Evolutionary conservation across 1,140 invertebrate species (phyloP).

Genomic region (Anastrepha ludens): DNA sequence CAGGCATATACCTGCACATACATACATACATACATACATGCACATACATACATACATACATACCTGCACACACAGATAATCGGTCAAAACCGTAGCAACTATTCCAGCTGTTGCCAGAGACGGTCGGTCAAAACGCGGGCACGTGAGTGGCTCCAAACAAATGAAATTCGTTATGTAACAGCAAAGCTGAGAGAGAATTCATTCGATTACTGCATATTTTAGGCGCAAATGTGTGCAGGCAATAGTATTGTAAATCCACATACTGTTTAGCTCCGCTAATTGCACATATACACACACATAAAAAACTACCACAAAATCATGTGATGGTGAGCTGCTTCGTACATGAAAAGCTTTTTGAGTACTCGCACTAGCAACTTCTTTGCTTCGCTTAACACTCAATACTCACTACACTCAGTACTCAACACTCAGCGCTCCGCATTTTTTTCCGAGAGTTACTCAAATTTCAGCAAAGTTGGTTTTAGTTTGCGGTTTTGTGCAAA

Average conservation of each 20-base stretch:
- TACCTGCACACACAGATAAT: conserved; percentile 23
- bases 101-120: background rate
- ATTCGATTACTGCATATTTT: too few species aligned
- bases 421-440: too few species aligned
- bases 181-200: background rate
- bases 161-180: background rate
- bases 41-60: background rate
- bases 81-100: conserved; percentile 3
- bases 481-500: too few species aligned
- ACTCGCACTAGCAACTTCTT: too few species aligned
- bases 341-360: too few species aligned
- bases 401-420: too few species aligned
- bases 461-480: too few species aligned
- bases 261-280: background rate
- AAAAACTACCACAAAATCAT: too few species aligned
- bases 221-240: background rate
- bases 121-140: background rate
- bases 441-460: too few species aligned
- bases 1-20: background rate
- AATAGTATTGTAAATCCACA: background rate
- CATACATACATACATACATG: background rate
- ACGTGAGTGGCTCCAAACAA: background rate
- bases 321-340: too few species aligned
- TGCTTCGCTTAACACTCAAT: too few species aligned
- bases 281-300: background rate